phyloP scores from a whole-genome alignment of 1,140 invertebrate species.

The Dolichoris vasculosae region DNA sequence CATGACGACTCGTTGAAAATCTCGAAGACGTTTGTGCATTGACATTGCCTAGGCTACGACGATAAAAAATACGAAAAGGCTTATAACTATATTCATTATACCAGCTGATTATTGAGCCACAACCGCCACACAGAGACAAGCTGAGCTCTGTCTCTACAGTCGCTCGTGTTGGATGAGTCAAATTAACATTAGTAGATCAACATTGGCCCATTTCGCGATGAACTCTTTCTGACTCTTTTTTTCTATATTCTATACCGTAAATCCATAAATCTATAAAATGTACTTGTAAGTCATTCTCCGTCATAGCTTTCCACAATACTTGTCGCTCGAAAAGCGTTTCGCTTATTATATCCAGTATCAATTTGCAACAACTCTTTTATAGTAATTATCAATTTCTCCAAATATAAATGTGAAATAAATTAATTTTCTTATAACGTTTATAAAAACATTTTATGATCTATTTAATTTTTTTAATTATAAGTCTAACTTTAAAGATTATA shows the following conservation, averaged over 20 bases:
- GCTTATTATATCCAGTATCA: background rate
- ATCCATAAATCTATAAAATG: constrained; percentile 35
- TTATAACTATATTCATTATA: constrained; percentile 15
- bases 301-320: background rate
- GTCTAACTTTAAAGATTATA: background rate
- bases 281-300: background rate
- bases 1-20: background rate
- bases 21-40: constrained; percentile 7
- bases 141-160: background rate
- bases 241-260: constrained; percentile 12
- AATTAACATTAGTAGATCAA: constrained; percentile 54
- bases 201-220: constrained; percentile 50
- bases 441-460: too few relatives aligned
- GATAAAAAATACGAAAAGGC: background rate
- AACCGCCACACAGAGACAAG: constrained; percentile 52
- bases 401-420: background rate
- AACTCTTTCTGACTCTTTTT: background rate
- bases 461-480: background rate
- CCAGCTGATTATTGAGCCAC: constrained; percentile 52
- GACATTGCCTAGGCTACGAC: constrained; percentile 35
- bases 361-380: background rate
- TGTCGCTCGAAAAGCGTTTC: background rate
- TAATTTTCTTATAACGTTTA: too few relatives aligned
- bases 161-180: constrained; percentile 18
- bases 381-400: background rate